Evolutionary conservation across 1,140 invertebrate species (phyloP), one percentile per base, ranked within the genome.

Genomic region (Kradibia gibbosae): DNA sequence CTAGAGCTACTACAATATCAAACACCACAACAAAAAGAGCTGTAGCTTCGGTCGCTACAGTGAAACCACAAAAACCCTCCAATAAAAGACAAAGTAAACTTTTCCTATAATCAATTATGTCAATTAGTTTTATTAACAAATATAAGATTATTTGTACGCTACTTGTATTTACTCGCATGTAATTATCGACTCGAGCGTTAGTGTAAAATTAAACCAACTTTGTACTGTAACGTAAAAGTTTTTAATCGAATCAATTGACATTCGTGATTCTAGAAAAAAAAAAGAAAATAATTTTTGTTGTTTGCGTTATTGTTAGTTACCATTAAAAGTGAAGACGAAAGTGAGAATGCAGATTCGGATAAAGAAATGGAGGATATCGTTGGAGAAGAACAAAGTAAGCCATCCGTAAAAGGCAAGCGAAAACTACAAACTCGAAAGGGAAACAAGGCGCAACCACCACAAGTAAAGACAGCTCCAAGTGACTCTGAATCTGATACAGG

Each of bases 401-500:
- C 86, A 57, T 71, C 85, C n/a, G 75, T 80, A 3, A 92, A 91
- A 80, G 87, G 91, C 39, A 93, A 92, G 67, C 86, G 88, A 75
- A 92, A 92, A 81, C 74, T 90, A 22, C 90, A 90, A 57, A 87
- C 90, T 0, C 89, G 91, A 31, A 92, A 91, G 82, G 87, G 88
- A 42, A 92, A 89, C 84, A 92, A 92, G 85, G 86, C 91, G 36
- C 83, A 92, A 20, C 88, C 89, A 79, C 85, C 89, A 79, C 85
- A 89, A 81, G 87, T 88, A 78, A 82, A 88, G 50, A 90, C 90
- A 83, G 81, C 83, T 74, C 88, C 81, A 22, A 92, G 89, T 57
- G 92, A 93, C 84, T 90, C 92, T 3, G 92, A 93, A 84, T 93
- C 92, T 67, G 92, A 93, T 62, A 86, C 91, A 84, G 91, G 92